Evolutionary conservation across 2,888 invertebrate species (phyloP).

Genomic region (Netelia virgata): DNA sequence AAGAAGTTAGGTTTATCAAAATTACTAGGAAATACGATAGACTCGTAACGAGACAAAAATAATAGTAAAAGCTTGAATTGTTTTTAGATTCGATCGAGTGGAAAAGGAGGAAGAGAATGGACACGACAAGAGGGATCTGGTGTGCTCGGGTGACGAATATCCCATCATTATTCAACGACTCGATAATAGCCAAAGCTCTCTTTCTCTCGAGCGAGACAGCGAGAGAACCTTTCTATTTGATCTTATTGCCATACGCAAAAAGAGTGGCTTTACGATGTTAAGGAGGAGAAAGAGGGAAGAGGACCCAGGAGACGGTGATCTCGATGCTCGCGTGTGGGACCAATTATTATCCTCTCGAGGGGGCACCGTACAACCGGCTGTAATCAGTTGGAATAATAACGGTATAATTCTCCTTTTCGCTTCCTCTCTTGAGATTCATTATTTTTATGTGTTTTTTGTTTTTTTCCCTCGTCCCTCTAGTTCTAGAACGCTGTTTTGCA

Average conservation of each 20-base stretch:
- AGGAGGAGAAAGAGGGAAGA: slow-evolving; percentile 25
- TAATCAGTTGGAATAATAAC: slow-evolving; percentile 49
- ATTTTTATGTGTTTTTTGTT: neutral
- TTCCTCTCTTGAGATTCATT: neutral
- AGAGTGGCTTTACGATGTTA: slow-evolving; percentile 26
- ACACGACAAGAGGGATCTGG: neutral
- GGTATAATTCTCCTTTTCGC: slow-evolving; percentile 39
- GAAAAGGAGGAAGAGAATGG: neutral
- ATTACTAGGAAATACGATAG: too few relatives aligned
- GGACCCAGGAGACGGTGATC: neutral
- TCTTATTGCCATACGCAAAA: slow-evolving; percentile 19
- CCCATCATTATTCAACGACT: neutral
- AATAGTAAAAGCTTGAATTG: too few relatives aligned
- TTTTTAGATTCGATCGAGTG: too few relatives aligned
- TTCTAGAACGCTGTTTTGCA: too few relatives aligned
- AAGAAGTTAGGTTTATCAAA: too few relatives aligned
- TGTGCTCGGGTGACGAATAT: neutral
- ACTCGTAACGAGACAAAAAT: too few relatives aligned
- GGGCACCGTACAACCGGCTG: slow-evolving; percentile 16
- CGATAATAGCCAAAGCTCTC: neutral
- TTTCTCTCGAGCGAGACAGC: neutral
- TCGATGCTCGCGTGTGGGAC: slow-evolving; percentile 50
- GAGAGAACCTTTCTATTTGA: neutral
- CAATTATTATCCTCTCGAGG: slow-evolving; percentile 37
- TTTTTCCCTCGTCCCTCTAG: neutral